Conservation (phyloP, 2,888 invertebrate species). For the Ditula angustiorana region DNA sequence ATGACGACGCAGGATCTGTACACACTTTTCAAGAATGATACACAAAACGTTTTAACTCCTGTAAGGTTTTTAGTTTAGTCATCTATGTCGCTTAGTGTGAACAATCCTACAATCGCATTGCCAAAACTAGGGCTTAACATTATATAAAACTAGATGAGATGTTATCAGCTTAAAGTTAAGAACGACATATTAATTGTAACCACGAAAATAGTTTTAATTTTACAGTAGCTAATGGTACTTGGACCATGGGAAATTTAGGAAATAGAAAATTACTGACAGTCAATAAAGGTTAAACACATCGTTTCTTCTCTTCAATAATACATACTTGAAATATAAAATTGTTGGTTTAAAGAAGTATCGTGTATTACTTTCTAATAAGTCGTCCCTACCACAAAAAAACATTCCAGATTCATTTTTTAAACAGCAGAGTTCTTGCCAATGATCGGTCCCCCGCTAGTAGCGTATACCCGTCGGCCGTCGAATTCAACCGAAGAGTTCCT, state of each 20-base stretch:
- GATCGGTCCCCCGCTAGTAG: slow-evolving; percentile 93
- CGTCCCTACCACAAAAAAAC: slow-evolving; percentile 10
- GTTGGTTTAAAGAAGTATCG: not conserved
- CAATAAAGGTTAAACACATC: too few relatives aligned
- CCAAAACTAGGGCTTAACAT: slow-evolving; percentile 21
- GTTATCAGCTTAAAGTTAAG: slow-evolving; percentile 11
- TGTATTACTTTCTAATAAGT: not conserved
- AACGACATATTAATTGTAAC: slow-evolving; percentile 22
- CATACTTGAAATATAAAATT: too few relatives aligned
- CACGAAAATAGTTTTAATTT: too few relatives aligned
- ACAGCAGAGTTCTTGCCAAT: slow-evolving; percentile 97
- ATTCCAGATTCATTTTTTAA: slow-evolving; percentile 63
- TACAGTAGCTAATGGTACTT: too few relatives aligned
- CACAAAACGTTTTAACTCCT: too few relatives aligned
- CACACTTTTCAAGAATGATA: slow-evolving; percentile 2
- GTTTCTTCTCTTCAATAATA: too few relatives aligned
- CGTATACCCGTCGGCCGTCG: slow-evolving; percentile 92
- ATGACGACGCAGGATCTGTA: slow-evolving; percentile 5
- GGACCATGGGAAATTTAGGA: too few relatives aligned
- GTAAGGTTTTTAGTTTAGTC: too few relatives aligned
- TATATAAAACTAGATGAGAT: slow-evolving; percentile 31
- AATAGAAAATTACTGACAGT: too few relatives aligned
- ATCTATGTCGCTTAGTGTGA: not conserved
- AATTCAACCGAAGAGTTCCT: slow-evolving; percentile 93
- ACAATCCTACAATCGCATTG: slow-evolving; percentile 9